These are phyloP conservation scores for Aphidius ervi DNA, from an alignment of 1,140 invertebrate species.

Conservation along the genomic window DNA sequence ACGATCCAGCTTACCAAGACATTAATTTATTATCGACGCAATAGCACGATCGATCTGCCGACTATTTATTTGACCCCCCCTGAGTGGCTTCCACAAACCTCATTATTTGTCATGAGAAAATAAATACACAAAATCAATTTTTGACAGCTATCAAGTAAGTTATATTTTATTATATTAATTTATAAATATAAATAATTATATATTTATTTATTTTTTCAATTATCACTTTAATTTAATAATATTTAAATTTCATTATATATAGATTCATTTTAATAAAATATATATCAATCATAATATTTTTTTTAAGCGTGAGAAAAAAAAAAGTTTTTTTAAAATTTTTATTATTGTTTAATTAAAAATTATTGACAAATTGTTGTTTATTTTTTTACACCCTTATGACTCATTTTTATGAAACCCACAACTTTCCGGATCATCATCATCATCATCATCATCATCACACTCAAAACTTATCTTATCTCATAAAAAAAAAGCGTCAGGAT, in stretches of 20 bases:
- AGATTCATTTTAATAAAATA: too few relatives aligned
- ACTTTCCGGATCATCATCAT: constrained; percentile 2
- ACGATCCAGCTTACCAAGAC: constrained; percentile 36
- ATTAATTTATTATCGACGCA: constrained; percentile 43
- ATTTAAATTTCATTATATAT: too few relatives aligned
- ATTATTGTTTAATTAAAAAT: too few relatives aligned
- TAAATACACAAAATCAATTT: constrained; percentile 1
- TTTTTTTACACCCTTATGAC: constrained; percentile 8
- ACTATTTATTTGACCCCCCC: constrained; percentile 15
- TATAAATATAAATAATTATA: too few relatives aligned
- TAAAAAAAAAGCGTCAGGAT: neutral
- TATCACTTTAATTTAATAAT: too few relatives aligned
- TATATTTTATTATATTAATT: neutral
- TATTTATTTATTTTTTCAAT: too few relatives aligned
- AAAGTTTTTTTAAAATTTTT: too few relatives aligned
- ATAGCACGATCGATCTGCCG: constrained; percentile 34
- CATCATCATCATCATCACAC: neutral
- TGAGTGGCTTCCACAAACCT: constrained; percentile 4
- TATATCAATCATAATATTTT: neutral
- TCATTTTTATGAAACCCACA: constrained; percentile 10
- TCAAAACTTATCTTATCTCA: constrained; percentile 17
- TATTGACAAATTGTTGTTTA: neutral
- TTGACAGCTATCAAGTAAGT: constrained; percentile 2
- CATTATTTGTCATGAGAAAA: neutral
- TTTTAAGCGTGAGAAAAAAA: neutral